Evolutionary conservation across 2,113 vertebrate genomes (phyloP).

Genomic region (Leptosomus discolor): DNA sequence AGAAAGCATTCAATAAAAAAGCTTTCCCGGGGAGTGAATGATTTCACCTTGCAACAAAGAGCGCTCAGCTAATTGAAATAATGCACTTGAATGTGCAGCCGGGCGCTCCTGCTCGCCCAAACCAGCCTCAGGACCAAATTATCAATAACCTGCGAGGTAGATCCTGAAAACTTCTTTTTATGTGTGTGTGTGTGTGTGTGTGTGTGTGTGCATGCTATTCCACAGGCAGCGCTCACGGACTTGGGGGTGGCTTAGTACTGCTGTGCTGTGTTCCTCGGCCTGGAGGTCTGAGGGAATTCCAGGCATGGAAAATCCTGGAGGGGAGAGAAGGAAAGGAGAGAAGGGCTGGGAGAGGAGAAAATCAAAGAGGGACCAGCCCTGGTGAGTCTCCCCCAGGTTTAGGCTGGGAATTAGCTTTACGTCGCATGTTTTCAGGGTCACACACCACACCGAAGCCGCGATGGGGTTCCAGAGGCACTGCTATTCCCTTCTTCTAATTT

Average conservation of each 20-base stretch:
- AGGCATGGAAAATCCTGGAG: not conserved
- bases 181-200: too few relatives aligned
- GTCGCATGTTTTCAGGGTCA: fast-evolving
- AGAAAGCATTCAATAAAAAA: constrained; percentile 44
- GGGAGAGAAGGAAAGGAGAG: not conserved
- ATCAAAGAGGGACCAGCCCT: not conserved
- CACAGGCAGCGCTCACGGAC: fast-evolving
- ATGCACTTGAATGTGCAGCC: constrained; percentile 2
- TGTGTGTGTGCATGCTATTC: too few relatives aligned
- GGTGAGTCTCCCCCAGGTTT: fast-evolving
- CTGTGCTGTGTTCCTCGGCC: not conserved
- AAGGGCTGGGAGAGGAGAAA: not conserved
- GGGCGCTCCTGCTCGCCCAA: not conserved
- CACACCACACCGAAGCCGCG: fast-evolving
- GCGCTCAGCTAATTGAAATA: constrained; percentile 19
- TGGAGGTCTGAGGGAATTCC: not conserved
- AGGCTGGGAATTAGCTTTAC: not conserved
- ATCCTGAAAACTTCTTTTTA: not conserved
- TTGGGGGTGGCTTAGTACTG: not conserved
- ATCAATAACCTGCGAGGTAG: not conserved
- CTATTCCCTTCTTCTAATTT: not conserved
- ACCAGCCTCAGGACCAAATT: not conserved
- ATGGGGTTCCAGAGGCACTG: fast-evolving
- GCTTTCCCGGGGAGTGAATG: constrained; percentile 12
- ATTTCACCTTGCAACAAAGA: constrained; percentile 44